A percentile compares a stretch with the other conserved stretches of the same genome.
Evolutionary conservation across 2,888 invertebrate genomes (phyloP).

Genomic region (Drosophila mercatorum): DNA sequence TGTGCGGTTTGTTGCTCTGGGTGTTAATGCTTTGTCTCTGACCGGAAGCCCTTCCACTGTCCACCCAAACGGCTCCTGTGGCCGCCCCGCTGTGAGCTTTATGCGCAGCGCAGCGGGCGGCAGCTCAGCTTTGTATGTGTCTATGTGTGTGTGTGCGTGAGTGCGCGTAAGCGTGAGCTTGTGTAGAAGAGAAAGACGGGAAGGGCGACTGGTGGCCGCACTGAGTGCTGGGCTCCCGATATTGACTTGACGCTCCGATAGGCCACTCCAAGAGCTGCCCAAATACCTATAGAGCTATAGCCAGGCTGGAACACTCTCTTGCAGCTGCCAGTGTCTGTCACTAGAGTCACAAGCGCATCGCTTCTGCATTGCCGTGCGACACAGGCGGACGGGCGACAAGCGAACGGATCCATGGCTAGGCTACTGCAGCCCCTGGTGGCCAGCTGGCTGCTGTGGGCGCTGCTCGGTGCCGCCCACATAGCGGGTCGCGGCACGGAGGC

Average conservation of each 20-base stretch:
- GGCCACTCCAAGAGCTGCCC: conserved; percentile 38
- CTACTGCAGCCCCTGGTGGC: conserved; percentile 60
- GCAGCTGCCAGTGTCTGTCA: conserved; percentile 35
- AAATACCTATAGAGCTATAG: conserved; percentile 9
- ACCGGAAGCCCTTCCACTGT: conserved; percentile 69
- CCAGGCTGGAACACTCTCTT: conserved; percentile 41
- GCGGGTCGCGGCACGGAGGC: conserved; percentile 34
- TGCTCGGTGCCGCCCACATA: conserved; percentile 38
- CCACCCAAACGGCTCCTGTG: conserved; percentile 32
- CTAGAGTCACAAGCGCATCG: conserved; percentile 6
- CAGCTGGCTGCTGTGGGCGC: conserved; percentile 67
- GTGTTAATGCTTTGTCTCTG: conserved; percentile 73
- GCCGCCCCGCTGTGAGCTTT: conserved; percentile 66
- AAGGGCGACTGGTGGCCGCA: not conserved
- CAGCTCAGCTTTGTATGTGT: not conserved
- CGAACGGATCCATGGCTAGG: conserved; percentile 49
- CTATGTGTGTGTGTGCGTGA: not conserved
- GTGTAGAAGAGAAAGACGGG: not conserved
- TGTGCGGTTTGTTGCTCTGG: conserved; percentile 38
- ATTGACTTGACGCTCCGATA: conserved; percentile 33
- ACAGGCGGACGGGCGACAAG: not conserved
- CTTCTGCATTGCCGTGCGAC: not conserved
- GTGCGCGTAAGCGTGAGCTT: not conserved
- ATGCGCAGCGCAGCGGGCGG: conserved; percentile 46
- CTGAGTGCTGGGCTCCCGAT: not conserved